Percentiles rank a stretch among this genome's conserved stretches.
These are phyloP conservation scores for Agelas oroides DNA, from an alignment of 37 sponge, comb jelly and placozoan species.

Conservation along the genomic window DNA sequence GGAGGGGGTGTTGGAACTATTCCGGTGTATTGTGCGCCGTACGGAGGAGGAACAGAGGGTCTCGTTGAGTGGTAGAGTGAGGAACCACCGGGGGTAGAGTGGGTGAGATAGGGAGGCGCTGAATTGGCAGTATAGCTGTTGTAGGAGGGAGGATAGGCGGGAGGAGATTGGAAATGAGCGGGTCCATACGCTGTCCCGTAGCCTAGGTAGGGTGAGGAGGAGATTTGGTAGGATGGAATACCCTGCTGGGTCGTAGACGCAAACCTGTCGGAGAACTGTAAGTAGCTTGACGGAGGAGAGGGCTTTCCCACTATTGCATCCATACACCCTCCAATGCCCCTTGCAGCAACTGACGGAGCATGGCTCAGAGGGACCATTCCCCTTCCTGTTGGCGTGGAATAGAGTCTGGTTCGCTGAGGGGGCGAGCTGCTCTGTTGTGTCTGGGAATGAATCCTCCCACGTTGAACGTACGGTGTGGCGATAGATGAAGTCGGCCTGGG, in stretches of 20 bases:
- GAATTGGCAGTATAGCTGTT: constrained; percentile 16
- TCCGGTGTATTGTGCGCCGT: too few relatives aligned
- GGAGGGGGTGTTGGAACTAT: too few relatives aligned
- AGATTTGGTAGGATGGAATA: background rate
- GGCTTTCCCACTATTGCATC: background rate
- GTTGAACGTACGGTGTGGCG: background rate
- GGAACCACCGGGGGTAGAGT: constrained; percentile 32
- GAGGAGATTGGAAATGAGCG: background rate
- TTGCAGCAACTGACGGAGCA: constrained; percentile 7
- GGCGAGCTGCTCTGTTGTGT: background rate
- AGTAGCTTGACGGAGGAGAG: too few relatives aligned
- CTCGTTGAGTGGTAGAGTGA: constrained; percentile 7
- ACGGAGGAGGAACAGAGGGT: too few relatives aligned
- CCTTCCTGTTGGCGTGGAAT: constrained; percentile 11
- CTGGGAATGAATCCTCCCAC: background rate
- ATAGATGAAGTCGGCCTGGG: background rate
- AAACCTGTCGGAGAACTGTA: too few relatives aligned
- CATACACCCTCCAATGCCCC: background rate
- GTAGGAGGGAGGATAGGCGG: constrained; percentile 31
- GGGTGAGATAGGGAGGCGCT: background rate
- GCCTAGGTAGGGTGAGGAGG: constrained; percentile 3
- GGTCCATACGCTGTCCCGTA: background rate
- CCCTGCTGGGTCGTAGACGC: too few relatives aligned
- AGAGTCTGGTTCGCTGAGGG: constrained; percentile 15
- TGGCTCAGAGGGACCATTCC: constrained; percentile 41